Evolutionary conservation across 2,113 vertebrate species (phyloP).

Genomic region (Heptranchias perlo): DNA sequence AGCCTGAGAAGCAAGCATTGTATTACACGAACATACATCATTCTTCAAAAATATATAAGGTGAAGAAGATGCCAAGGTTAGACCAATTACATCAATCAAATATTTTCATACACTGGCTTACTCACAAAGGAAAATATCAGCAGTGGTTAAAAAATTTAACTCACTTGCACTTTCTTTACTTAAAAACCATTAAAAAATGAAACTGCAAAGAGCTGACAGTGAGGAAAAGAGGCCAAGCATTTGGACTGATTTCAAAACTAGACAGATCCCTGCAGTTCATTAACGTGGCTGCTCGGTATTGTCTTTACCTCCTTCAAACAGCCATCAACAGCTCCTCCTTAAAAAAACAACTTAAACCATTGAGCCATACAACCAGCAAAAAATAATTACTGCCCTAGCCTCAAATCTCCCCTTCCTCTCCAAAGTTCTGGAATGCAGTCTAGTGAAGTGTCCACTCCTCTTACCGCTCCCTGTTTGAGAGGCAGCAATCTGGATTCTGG

Average conservation of each 20-base stretch:
- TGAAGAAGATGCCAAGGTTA: constrained; percentile 1
- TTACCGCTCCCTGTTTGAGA: neutral
- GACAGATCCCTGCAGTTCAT: neutral
- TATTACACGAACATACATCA: neutral
- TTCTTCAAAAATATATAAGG: neutral
- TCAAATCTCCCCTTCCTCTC: neutral
- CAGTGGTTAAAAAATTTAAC: neutral
- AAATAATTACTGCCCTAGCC: neutral
- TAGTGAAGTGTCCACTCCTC: neutral
- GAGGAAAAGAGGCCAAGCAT: neutral
- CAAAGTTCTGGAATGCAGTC: neutral
- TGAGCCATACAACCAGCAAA: neutral
- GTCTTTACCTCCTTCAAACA: neutral
- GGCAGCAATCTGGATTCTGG: neutral
- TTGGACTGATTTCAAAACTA: neutral
- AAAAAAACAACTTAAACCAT: neutral
- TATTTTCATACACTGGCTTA: neutral
- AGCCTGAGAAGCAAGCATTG: neutral
- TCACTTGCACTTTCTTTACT: neutral
- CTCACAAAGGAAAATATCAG: neutral
- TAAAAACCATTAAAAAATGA: neutral
- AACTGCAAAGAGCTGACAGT: neutral
- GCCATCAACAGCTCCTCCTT: neutral
- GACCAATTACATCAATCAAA: constrained; percentile 20
- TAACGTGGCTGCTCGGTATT: neutral